Percentiles rank a stretch among this genome's conserved stretches.
Conservation (phyloP, 2,888 invertebrate genomes). For the Rhopalosiphum nymphaeae region DNA sequence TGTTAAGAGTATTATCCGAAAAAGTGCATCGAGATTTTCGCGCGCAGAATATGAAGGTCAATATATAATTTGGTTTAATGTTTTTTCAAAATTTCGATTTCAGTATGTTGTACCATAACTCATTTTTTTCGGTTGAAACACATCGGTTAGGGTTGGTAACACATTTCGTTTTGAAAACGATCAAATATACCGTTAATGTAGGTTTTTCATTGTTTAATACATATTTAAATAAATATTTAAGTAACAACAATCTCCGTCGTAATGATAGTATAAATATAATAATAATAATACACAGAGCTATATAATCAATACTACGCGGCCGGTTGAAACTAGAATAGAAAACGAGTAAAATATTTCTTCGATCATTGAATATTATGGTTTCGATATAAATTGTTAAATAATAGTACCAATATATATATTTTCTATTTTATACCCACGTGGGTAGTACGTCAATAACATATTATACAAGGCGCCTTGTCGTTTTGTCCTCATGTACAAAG, state of each 20-base stretch:
- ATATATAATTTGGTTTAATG: neutral
- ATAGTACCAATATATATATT: neutral
- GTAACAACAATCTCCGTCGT: neutral
- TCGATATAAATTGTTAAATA: neutral
- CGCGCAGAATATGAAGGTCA: neutral
- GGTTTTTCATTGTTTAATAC: neutral
- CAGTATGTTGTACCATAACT: neutral
- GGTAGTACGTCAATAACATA: neutral
- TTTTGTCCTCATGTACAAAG: neutral
- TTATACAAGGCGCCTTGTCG: neutral
- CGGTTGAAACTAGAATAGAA: neutral
- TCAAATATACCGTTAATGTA: neutral
- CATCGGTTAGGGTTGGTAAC: neutral
- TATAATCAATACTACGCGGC: neutral
- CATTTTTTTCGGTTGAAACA: neutral
- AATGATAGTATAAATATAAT: neutral
- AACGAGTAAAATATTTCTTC: neutral
- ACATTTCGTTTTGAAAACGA: neutral
- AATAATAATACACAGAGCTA: neutral
- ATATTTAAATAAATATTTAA: neutral
- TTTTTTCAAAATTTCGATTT: neutral
- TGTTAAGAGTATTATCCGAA: neutral
- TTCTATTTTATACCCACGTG: neutral
- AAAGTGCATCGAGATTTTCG: neutral
- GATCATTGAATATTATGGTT: neutral